Conservation (phyloP, 2,113 vertebrate species). For the Carassius auratus region DNA sequence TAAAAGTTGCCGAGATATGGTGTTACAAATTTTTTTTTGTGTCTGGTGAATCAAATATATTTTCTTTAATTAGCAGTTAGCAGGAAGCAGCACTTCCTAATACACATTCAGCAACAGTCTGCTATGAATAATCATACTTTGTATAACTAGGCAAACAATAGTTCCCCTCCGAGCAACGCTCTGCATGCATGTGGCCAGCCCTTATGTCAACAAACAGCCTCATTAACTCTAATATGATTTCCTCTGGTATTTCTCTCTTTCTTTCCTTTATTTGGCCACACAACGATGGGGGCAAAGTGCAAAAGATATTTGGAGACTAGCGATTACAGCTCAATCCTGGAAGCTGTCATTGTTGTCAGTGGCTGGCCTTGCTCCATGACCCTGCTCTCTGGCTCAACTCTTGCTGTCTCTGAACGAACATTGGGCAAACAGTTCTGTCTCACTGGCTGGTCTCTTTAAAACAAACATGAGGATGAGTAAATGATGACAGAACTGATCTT, state of each 20-base stretch:
- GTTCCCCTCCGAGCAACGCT: constrained; percentile 54
- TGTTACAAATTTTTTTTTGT: background rate
- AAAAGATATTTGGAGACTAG: constrained; percentile 2
- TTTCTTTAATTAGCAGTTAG: constrained; percentile 26
- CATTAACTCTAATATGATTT: constrained; percentile 61
- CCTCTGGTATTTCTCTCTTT: constrained; percentile 19
- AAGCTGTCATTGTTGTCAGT: constrained; percentile 1
- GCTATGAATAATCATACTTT: constrained; percentile 51
- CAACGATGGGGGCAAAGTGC: constrained; percentile 30
- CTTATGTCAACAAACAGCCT: constrained; percentile 67
- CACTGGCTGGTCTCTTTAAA: background rate
- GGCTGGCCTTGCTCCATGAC: constrained; percentile 13
- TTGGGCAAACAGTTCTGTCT: background rate
- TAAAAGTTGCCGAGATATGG: background rate
- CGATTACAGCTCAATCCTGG: constrained; percentile 8
- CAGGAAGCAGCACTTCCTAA: constrained; percentile 47
- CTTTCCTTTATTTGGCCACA: constrained; percentile 8
- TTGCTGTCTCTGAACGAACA: background rate
- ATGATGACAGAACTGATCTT: background rate
- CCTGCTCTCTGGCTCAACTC: background rate
- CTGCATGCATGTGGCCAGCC: constrained; percentile 53
- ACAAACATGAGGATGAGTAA: background rate
- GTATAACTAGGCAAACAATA: constrained; percentile 60
- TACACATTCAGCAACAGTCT: constrained; percentile 43
- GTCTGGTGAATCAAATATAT: constrained; percentile 24